Percentiles rank a stretch among this genome's conserved stretches.
Evolutionary conservation across 2,797 vertebrate genomes (phyloP).

Genomic region (Dicrostonyx torquatus): DNA sequence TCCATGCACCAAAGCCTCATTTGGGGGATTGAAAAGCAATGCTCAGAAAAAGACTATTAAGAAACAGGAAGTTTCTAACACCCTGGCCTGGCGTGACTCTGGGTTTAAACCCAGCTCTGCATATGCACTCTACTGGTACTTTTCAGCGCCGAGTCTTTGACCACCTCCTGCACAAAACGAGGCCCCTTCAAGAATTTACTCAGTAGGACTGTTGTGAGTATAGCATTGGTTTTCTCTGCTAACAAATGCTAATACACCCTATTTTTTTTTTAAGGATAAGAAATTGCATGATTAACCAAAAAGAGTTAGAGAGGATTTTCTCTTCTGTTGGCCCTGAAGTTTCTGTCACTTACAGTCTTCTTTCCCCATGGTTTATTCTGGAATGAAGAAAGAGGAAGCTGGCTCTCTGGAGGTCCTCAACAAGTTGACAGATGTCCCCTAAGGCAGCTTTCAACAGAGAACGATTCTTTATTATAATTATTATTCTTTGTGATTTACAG

Average conservation of each 20-base stretch:
- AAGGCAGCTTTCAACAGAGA: conserved; percentile 66
- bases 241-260: not conserved
- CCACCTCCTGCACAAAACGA: not conserved
- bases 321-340: not conserved
- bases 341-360: conserved; percentile 10
- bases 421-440: conserved; percentile 58
- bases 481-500: conserved; percentile 71
- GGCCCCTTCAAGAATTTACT: not conserved
- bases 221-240: not conserved
- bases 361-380: conserved; percentile 57
- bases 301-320: not conserved
- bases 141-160: not conserved
- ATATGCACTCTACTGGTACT: not conserved
- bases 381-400: conserved; percentile 52
- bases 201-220: not conserved
- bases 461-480: conserved; percentile 56
- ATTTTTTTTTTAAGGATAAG: not conserved
- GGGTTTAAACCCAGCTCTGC: not conserved
- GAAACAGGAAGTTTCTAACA: conserved; percentile 20
- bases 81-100: not conserved
- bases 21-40: not conserved
- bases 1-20: not conserved
- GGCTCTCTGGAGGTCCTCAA: conserved; percentile 49
- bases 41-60: not conserved
- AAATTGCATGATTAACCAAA: not conserved